Evolutionary conservation across 2,113 vertebrate species (phyloP), one percentile per base, ranked within the genome.

Genomic region (Psophia crepitans): DNA sequence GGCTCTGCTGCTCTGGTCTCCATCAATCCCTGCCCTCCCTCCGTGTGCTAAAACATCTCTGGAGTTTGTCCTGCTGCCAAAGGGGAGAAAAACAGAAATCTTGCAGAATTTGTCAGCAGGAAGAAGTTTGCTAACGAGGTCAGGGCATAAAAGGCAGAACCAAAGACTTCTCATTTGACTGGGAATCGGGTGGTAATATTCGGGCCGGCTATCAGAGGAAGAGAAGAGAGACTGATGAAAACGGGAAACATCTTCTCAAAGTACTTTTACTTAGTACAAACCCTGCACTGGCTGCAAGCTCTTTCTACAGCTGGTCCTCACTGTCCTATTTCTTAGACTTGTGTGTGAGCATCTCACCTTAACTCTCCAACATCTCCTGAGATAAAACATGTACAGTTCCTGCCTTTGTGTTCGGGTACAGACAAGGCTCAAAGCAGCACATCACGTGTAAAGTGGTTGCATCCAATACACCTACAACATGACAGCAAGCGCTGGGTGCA

Each of bases 121-220:
- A 15, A 13, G 19, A 49, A 66, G 7, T 54, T 84, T 82, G 14
- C 20, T 75, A 71, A 58, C 9, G 6, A 71, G 28, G 12, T 60
- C 11, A 10, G 21, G 21, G 11, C 39, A 71, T 41, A n/a, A 84
- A 81, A 64, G 39, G 23, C 43, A 93, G 58, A 90, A 39, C 13
- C 14, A 30, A 51, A 48, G 35, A 44, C 12, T 78, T 81, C 27
- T 58, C 20, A 18, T 64, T 20, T n/a, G 19, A 8, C 5, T 24
- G 48, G 89, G n/a, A 75, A 51, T 7, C 0, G 0, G 30, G 48
- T 17, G 4, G 39, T 13, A 7, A 28, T 57, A 39, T 18, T 2
- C 2, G n/a, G n/a, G 33, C 26, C 44, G 32, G 4, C 22, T 87
- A 5, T 28, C 69, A 44, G 61, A 81, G 46, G n/a, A 77, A 61